Evolutionary conservation across 92 coral and sea anemone genomes (phyloP).

Genomic region (Porites lobata): DNA sequence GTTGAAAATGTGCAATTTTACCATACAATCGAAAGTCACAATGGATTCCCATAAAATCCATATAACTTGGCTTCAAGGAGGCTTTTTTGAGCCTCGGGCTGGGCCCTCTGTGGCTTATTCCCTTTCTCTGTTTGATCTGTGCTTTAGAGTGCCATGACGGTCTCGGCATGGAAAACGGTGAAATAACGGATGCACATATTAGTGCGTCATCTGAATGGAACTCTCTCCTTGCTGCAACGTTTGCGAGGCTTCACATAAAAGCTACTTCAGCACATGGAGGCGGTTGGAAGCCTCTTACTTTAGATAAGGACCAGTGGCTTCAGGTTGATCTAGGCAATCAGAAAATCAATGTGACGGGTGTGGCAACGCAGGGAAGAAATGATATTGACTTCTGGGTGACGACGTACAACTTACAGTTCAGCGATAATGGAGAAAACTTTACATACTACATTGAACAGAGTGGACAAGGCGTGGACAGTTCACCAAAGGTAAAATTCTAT

Average conservation of each 20-base stretch:
- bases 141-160: not conserved
- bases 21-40: too few relatives aligned
- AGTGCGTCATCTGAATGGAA: not conserved
- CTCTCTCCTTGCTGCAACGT: not conserved
- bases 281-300: not conserved
- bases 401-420: constrained; percentile 24
- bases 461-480: not conserved
- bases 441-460: not conserved
- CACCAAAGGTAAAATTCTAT: not conserved
- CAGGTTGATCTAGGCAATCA: constrained; percentile 5
- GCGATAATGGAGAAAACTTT: not conserved
- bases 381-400: not conserved
- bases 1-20: too few relatives aligned
- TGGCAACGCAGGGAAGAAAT: constrained; percentile 10
- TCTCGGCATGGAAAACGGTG: constrained; percentile 16
- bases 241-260: not conserved
- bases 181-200: constrained; percentile 8
- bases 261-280: not conserved
- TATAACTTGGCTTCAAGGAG: too few relatives aligned
- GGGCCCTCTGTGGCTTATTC: not conserved
- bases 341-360: constrained; percentile 6
- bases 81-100: too few relatives aligned
- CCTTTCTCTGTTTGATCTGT: not conserved
- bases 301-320: not conserved
- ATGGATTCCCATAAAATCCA: too few relatives aligned